Evolutionary conservation across 2,113 vertebrate genomes (phyloP).

Genomic region (Rhipidura dahli): DNA sequence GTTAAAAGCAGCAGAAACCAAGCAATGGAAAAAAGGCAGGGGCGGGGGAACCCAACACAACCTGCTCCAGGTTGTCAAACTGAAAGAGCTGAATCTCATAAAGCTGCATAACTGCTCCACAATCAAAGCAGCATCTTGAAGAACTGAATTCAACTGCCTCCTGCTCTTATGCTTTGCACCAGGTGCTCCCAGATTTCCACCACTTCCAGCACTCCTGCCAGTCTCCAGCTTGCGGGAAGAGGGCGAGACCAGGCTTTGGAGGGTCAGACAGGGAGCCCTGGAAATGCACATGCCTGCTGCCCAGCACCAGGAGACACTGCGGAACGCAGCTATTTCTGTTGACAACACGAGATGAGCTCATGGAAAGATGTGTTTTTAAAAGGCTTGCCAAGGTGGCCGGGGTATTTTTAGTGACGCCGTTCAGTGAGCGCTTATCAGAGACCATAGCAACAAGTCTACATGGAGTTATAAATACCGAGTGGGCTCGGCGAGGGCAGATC

Average conservation of each 20-base stretch:
- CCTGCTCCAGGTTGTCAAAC: not conserved
- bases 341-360: conserved; percentile 62
- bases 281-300: not conserved
- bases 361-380: conserved; percentile 69
- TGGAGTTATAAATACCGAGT: conserved; percentile 62
- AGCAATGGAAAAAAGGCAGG: not conserved
- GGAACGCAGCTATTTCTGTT: conserved; percentile 40
- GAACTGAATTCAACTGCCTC: not conserved
- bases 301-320: not conserved
- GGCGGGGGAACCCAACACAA: not conserved
- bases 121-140: not conserved
- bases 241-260: not conserved
- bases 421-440: conserved; percentile 51
- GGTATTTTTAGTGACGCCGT: conserved; percentile 70
- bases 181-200: not conserved
- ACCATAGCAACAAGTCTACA: conserved; percentile 75
- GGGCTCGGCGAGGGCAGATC: not conserved
- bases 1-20: conserved; percentile 1
- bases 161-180: not conserved
- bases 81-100: not conserved
- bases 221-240: not conserved
- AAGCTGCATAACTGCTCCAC: not conserved
- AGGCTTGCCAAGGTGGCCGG: conserved; percentile 59
- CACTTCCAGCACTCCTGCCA: not conserved
- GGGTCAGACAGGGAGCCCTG: not conserved